Evolutionary conservation across 1,140 invertebrate genomes (phyloP), one percentile per base, ranked within the genome.

Genomic region (Anadara kagoshimensis): DNA sequence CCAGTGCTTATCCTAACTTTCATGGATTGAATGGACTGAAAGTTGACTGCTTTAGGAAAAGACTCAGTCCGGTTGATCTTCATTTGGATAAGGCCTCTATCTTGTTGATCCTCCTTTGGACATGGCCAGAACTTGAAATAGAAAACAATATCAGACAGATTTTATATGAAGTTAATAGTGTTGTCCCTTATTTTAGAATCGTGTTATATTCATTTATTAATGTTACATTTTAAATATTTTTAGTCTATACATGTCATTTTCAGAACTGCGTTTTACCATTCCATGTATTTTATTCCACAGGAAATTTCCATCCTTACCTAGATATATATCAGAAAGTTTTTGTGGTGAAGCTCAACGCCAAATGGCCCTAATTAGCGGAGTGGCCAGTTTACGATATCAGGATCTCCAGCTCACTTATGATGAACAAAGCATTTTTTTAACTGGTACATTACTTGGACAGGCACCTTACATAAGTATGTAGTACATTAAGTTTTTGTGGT

Each of bases 301-400:
- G 73, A 20, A 24, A 49, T 11, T 75, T 69, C n/a, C 73, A 75
- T 47, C 73, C 73, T 7, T 75, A 51, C 59, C 29, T 75, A 24
- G 73, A 75, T 26, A 69, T 65, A 12, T 59, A 65, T 26, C 41
- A 59, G 14, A 69, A 69, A 41, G 47, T 75, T 10, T 75, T 75
- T 22, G 1, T 16, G 24, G 56, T 29, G 56, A 65, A 53, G 18
- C 73, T 16, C n/a, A 56, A 22, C 22, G 41, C 24, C 22, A 20
- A 18, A 59, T 69, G 36, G 41, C 66, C 16, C 10, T 20, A 16
- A 26, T 44, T 22, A 29, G 66, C 4, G 62, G 53, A 51, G 66
- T 61, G 14, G 58, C 59, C n/a, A 24, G 58, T 2, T 36, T 75
- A 10, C 22, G 73, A 24, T 62, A 69, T 22, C 66, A 69, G 47